Conservation (phyloP, 1,140 invertebrate species). For the Argopecten irradians region DNA sequence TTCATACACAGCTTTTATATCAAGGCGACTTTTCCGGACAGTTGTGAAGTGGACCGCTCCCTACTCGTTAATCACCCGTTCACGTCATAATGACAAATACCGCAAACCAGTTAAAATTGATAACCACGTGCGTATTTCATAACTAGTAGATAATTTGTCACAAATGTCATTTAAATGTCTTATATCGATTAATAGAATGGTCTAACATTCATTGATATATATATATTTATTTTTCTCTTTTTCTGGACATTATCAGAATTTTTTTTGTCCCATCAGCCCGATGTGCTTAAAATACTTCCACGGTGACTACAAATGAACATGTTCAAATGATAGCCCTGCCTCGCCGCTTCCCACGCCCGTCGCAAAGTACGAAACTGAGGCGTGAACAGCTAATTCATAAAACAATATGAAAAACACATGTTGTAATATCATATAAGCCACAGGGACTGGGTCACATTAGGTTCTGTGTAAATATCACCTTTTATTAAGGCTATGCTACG, state of each 20-base stretch:
- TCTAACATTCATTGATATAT: not conserved
- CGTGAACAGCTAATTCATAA: slow-evolving; percentile 21
- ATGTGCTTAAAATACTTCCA: slow-evolving; percentile 11
- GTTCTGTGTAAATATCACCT: not conserved
- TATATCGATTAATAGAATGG: not conserved
- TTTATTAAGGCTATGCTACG: not conserved
- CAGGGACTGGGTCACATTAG: not conserved
- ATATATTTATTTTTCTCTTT: too few relatives aligned
- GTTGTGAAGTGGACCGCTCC: not conserved
- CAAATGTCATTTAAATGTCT: not conserved
- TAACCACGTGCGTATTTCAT: not conserved
- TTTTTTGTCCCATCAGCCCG: not conserved
- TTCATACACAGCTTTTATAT: not conserved
- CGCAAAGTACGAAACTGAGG: not conserved
- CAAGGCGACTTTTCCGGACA: not conserved
- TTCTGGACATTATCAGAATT: not conserved
- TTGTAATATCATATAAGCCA: slow-evolving; percentile 10
- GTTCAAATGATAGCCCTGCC: not conserved
- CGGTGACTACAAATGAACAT: not conserved
- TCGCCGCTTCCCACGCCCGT: not conserved
- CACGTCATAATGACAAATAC: not conserved
- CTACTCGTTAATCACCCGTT: not conserved
- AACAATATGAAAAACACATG: slow-evolving; percentile 14
- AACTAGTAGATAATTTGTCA: not conserved
- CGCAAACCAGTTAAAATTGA: not conserved